Percentiles rank a stretch among this genome's conserved stretches.
phyloP scores from a whole-genome alignment of 2,888 invertebrate genomes.

The Arge pagana region DNA sequence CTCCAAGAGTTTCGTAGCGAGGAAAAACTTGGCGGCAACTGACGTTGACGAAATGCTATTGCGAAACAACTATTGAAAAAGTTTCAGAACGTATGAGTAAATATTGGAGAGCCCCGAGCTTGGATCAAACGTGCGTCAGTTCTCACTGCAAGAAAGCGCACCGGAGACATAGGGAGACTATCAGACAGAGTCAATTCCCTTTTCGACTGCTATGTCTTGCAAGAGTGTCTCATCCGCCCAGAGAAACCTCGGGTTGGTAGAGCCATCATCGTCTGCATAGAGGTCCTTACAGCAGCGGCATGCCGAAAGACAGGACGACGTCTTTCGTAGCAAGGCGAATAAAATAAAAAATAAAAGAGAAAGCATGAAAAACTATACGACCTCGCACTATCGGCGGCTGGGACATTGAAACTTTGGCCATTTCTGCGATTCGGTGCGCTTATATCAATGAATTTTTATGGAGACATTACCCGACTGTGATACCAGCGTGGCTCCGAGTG shows the following conservation, averaged over 20 bases:
- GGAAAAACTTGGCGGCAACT: constrained; percentile 26
- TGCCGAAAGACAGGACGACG: neutral
- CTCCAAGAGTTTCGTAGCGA: neutral
- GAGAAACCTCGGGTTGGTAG: neutral
- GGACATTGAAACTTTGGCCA: constrained; percentile 45
- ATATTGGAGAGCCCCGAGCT: too few relatives aligned
- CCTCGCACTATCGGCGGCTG: neutral
- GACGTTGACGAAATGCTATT: constrained; percentile 46
- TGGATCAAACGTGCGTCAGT: too few relatives aligned
- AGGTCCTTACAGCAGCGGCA: neutral
- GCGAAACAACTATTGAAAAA: constrained; percentile 44
- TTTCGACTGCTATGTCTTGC: neutral
- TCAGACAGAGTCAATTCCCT: too few relatives aligned
- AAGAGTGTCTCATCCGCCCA: neutral
- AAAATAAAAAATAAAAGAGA: neutral
- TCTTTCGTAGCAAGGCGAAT: neutral
- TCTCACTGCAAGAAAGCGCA: too few relatives aligned
- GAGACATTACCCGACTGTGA: constrained; percentile 50
- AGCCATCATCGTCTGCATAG: neutral
- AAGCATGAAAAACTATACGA: neutral
- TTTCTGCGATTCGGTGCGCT: constrained; percentile 30
- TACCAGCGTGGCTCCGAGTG: constrained; percentile 36
- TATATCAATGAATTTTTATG: constrained; percentile 45
- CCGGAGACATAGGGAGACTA: neutral
- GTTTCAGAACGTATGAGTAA: constrained; percentile 39